phyloP scores from a whole-genome alignment of 35 echinoderm and acorn worm species.

The Diadema setosum region DNA sequence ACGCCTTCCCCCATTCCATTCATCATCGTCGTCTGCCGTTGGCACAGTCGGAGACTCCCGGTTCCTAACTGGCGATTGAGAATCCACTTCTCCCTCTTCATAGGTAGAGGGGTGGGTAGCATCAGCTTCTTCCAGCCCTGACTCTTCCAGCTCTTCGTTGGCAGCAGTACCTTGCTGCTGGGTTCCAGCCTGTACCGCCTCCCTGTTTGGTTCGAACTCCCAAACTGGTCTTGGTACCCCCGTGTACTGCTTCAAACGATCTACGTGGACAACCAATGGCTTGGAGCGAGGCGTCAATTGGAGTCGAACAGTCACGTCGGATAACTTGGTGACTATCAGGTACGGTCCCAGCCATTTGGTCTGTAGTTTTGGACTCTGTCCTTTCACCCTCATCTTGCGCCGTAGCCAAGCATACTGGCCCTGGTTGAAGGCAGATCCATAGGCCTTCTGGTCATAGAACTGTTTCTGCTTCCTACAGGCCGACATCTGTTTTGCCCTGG shows the following conservation, averaged over 20 bases:
- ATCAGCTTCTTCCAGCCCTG: no score
- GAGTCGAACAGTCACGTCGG: conserved; percentile 36
- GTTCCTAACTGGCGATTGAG: no score
- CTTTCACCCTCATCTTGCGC: conserved; percentile 10
- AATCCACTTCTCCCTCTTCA: no score
- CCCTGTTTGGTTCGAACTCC: not conserved
- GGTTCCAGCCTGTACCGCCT: no score
- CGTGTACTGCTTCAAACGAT: conserved; percentile 10
- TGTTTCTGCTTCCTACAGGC: not conserved
- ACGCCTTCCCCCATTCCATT: no score
- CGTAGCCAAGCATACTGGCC: conserved; percentile 38
- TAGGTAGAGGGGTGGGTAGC: no score
- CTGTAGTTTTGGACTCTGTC: conserved; percentile 49
- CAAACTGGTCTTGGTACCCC: not conserved
- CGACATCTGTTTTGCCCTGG: not conserved
- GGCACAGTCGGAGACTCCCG: no score
- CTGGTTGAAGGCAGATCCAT: not conserved
- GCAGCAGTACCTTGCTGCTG: no score
- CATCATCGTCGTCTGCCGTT: no score
- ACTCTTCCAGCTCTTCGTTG: no score
- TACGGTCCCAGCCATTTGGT: conserved; percentile 57
- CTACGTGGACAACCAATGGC: conserved; percentile 13
- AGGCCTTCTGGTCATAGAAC: conserved; percentile 13
- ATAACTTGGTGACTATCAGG: not conserved
- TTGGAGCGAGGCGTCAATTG: not conserved